Evolutionary conservation across 2,888 invertebrate genomes (phyloP).

Genomic region (Drosophila melanosoma): DNA sequence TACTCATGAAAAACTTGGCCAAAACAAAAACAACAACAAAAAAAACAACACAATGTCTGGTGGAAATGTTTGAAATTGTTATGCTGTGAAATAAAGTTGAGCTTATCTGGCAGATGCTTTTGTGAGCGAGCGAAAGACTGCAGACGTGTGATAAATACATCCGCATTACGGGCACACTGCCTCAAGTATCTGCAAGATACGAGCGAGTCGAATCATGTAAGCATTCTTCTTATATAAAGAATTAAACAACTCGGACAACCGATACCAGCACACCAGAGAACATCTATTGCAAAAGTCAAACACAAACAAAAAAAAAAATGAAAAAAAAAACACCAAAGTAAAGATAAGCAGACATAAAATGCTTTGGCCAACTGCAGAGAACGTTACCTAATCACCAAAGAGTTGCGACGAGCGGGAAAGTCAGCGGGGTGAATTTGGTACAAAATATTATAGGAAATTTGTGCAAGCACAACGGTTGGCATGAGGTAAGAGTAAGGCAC

Average conservation of each 20-base stretch:
- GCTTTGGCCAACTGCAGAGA: constrained; percentile 43
- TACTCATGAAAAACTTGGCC: constrained; percentile 62
- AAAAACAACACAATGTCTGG: constrained; percentile 19
- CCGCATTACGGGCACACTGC: constrained; percentile 68
- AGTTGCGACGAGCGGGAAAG: background rate
- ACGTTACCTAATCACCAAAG: constrained; percentile 36
- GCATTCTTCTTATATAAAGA: constrained; percentile 60
- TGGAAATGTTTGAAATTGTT: constrained; percentile 71
- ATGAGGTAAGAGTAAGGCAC: background rate
- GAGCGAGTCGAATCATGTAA: constrained; percentile 42
- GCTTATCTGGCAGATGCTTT: constrained; percentile 72
- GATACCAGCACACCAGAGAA: constrained; percentile 30
- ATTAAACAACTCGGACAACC: constrained; percentile 52
- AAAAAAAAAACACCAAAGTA: constrained; percentile 16
- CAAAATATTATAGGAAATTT: constrained; percentile 52
- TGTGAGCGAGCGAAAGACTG: constrained; percentile 37
- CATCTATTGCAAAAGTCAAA: constrained; percentile 52
- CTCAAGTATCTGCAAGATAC: constrained; percentile 72
- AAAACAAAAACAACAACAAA: constrained; percentile 22
- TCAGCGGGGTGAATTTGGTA: constrained; percentile 17
- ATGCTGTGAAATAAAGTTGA: constrained; percentile 43
- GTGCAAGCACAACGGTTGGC: constrained; percentile 28
- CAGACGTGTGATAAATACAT: constrained; percentile 80
- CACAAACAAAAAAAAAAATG: background rate
- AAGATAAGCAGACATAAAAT: constrained; percentile 50